Conservation (phyloP, 2,113 vertebrate species). For the Gyps fulvus region DNA sequence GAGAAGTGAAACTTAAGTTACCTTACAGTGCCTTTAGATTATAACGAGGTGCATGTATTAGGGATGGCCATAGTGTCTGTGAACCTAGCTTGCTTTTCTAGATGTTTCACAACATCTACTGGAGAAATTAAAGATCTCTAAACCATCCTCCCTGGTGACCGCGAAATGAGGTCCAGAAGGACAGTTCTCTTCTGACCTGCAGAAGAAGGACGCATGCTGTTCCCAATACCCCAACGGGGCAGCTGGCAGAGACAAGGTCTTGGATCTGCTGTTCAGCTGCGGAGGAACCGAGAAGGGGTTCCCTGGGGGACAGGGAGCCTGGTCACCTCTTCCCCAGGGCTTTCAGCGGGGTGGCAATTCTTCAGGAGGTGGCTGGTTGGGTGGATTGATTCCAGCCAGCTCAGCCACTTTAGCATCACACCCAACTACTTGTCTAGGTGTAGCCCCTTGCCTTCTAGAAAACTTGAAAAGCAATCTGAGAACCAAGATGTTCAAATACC, state of each 20-base stretch:
- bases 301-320: not conserved
- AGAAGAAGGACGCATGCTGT: no score
- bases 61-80: not conserved
- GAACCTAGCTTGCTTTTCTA: not conserved
- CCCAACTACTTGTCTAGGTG: fast-evolving
- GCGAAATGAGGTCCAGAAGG: not conserved
- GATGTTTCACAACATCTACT: not conserved
- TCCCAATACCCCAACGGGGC: no score
- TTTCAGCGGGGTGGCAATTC: not conserved
- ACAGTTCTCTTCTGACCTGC: not conserved
- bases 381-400: not conserved
- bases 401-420: not conserved
- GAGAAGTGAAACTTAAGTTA: not conserved
- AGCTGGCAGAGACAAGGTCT: not conserved
- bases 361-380: fast-evolving
- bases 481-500: fast-evolving
- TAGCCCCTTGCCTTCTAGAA: not conserved
- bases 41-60: not conserved
- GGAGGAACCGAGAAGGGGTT: not conserved
- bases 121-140: not conserved
- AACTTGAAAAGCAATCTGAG: not conserved
- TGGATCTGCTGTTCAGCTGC: not conserved
- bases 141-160: not conserved
- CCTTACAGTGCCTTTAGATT: not conserved
- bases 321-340: fast-evolving